These are phyloP conservation scores for Drosophila ironensis DNA, from an alignment of 1,140 invertebrate genomes.

Conservation along the genomic window DNA sequence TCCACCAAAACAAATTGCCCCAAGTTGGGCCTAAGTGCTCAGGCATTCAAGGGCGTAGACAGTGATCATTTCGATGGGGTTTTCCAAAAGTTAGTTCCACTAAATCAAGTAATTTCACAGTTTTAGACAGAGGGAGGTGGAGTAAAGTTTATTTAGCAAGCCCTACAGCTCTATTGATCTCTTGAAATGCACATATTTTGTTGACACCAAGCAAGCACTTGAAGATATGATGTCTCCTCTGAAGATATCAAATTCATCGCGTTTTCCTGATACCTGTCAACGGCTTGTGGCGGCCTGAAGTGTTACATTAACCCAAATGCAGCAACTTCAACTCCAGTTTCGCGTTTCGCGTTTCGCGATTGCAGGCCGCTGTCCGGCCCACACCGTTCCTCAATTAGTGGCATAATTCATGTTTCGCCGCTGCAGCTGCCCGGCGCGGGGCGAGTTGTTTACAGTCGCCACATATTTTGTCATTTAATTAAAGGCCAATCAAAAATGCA, in stretches of 20 bases:
- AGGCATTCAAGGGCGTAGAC: not conserved
- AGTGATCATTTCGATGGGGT: not conserved
- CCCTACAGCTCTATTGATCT: no score
- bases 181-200: no score
- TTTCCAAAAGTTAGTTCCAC: not conserved
- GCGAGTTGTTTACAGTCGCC: slow-evolving; percentile 63
- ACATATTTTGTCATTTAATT: slow-evolving; percentile 80
- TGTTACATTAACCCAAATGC: slow-evolving; percentile 69
- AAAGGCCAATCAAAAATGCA: slow-evolving; percentile 73
- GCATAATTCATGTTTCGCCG: slow-evolving; percentile 63
- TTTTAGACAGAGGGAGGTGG: no score
- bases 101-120: no score
- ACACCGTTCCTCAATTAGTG: slow-evolving; percentile 70
- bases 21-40: slow-evolving; percentile 11
- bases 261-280: slow-evolving; percentile 18
- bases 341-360: no score
- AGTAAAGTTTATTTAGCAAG: no score
- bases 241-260: not conserved
- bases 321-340: slow-evolving; percentile 37
- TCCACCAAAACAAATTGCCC: slow-evolving; percentile 25
- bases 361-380: slow-evolving; percentile 16
- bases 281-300: slow-evolving; percentile 5
- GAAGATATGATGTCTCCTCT: not conserved
- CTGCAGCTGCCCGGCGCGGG: slow-evolving; percentile 34
- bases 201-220: no score